phyloP scores from a whole-genome alignment of 37 sponge, comb jelly and placozoan genomes.

The Oopsacas minuta region DNA sequence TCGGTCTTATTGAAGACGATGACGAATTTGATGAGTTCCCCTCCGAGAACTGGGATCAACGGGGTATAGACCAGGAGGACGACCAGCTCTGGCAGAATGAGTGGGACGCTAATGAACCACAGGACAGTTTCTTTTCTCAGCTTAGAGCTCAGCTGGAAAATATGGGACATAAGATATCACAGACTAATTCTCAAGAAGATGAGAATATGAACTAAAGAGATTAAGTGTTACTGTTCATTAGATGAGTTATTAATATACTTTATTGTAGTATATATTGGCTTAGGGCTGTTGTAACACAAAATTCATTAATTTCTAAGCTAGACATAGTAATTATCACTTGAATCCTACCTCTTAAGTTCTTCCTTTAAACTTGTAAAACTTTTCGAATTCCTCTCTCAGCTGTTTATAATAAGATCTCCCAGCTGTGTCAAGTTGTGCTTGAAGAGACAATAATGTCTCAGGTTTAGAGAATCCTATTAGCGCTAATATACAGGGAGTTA shows the following conservation, averaged over 20 bases:
- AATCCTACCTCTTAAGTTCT: background rate
- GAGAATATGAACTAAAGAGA: background rate
- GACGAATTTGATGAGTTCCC: constrained; percentile 8
- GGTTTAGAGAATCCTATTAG: constrained; percentile 12
- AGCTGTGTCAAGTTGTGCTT: background rate
- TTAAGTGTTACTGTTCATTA: too few relatives aligned
- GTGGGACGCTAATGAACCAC: background rate
- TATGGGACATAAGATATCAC: background rate
- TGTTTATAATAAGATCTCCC: background rate
- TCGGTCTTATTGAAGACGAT: background rate
- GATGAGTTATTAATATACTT: background rate
- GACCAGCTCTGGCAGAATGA: constrained; percentile 4
- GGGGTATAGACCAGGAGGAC: background rate
- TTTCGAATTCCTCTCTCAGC: background rate
- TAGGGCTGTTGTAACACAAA: background rate
- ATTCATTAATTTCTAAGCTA: background rate
- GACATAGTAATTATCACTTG: background rate
- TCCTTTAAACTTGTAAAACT: background rate
- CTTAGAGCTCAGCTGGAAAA: background rate
- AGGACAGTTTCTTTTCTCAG: background rate
- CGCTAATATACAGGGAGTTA: background rate
- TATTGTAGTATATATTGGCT: background rate
- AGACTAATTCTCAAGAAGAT: background rate
- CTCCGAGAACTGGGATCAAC: background rate
- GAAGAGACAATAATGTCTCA: background rate